These are phyloP conservation scores for Dasyprocta punctata DNA, from an alignment of 2,113 vertebrate species.

Conservation along the genomic window DNA sequence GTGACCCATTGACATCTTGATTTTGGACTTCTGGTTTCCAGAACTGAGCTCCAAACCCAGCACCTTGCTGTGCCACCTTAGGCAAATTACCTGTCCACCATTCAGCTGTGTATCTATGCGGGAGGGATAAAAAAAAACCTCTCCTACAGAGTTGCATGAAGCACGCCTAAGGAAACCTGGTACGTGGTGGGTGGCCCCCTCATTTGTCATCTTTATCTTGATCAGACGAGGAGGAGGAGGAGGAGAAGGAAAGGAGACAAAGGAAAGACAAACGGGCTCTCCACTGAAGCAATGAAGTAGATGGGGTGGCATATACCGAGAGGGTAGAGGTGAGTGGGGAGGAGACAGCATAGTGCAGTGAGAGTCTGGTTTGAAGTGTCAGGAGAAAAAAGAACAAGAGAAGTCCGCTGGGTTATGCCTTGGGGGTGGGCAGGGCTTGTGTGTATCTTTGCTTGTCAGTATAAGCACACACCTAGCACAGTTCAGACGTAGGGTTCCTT, in stretches of 20 bases:
- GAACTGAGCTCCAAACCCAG: not conserved
- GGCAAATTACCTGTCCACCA: fast-evolving
- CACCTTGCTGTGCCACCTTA: not conserved
- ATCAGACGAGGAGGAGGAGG: not conserved
- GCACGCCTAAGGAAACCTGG: not conserved
- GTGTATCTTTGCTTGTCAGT: not conserved
- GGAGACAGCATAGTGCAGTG: not conserved
- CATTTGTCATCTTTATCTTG: not conserved
- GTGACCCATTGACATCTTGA: not conserved
- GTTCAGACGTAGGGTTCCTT: not conserved
- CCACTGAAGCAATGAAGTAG: not conserved
- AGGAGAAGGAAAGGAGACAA: not conserved
- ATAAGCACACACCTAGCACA: not conserved
- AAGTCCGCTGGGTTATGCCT: too few species aligned
- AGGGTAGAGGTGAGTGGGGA: too few species aligned
- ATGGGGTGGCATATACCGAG: not conserved
- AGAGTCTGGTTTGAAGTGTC: too few species aligned
- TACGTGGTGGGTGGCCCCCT: not conserved
- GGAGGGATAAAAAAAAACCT: not conserved
- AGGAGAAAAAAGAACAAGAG: too few species aligned
- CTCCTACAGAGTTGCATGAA: not conserved
- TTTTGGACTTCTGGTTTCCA: not conserved
- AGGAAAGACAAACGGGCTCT: too few species aligned
- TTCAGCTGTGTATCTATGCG: not conserved
- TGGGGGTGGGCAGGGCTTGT: not conserved